Conservation (phyloP, 2,888 invertebrate genomes). For the Harpagoxenus sublaevis region DNA sequence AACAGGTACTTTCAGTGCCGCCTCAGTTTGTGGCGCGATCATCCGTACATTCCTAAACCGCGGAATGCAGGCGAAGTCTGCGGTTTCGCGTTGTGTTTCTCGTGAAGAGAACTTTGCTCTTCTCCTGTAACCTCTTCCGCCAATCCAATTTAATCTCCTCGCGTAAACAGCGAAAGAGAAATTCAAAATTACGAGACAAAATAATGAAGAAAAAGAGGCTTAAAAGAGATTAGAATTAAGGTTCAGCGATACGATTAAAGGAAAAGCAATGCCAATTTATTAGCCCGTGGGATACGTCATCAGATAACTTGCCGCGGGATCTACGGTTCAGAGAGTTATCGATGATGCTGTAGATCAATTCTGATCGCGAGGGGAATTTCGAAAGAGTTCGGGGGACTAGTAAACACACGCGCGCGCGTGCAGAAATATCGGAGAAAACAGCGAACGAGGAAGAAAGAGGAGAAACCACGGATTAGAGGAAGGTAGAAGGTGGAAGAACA, state of each 20-base stretch:
- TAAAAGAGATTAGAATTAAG: not conserved
- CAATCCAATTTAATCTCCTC: slow-evolving; percentile 26
- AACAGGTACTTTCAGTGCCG: slow-evolving; percentile 63
- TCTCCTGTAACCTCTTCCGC: not conserved
- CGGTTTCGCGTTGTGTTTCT: slow-evolving; percentile 62
- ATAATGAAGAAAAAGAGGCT: not conserved
- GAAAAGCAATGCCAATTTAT: not conserved
- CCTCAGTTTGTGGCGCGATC: slow-evolving; percentile 66
- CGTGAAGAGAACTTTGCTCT: slow-evolving; percentile 12
- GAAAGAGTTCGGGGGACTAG: slow-evolving; percentile 29
- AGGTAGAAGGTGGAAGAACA: slow-evolving; percentile 63
- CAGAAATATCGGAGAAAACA: slow-evolving; percentile 52
- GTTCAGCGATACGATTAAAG: not conserved
- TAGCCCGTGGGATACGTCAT: not conserved
- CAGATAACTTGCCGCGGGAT: slow-evolving; percentile 1
- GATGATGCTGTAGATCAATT: slow-evolving; percentile 23
- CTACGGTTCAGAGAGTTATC: slow-evolving; percentile 21
- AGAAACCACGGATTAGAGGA: slow-evolving; percentile 35
- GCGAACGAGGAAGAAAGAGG: slow-evolving; percentile 36
- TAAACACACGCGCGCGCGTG: slow-evolving; percentile 16
- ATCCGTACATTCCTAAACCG: slow-evolving; percentile 73
- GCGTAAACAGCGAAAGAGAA: not conserved
- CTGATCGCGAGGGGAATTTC: slow-evolving; percentile 17
- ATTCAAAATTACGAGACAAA: slow-evolving; percentile 34
- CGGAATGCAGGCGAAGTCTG: slow-evolving; percentile 78